phyloP scores from a whole-genome alignment of 2,113 vertebrate species.

The Anolis sagrei region DNA sequence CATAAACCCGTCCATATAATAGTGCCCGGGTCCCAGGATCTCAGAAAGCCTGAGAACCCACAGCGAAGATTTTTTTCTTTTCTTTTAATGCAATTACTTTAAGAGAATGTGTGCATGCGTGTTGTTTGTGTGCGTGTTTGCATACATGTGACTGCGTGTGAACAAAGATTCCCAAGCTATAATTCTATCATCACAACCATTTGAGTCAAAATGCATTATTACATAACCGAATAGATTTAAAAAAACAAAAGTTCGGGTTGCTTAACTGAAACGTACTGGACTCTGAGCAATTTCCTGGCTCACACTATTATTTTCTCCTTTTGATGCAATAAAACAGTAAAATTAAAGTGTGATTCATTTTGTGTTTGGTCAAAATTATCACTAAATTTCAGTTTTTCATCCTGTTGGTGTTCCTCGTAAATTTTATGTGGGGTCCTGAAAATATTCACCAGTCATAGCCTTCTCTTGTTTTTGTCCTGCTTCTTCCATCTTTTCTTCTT shows the following conservation, averaged over 20 bases:
- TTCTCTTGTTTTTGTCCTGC: background rate
- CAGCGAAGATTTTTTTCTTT: constrained; percentile 3
- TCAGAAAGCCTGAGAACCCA: constrained; percentile 54
- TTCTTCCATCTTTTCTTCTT: background rate
- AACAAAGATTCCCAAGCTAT: background rate
- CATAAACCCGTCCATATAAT: constrained; percentile 67
- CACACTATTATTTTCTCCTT: background rate
- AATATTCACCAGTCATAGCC: background rate
- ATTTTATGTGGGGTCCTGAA: background rate
- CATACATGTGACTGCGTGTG: background rate
- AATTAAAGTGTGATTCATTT: background rate
- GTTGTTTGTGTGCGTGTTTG: background rate
- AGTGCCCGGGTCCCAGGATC: constrained; percentile 62
- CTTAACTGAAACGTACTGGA: background rate
- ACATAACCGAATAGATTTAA: background rate
- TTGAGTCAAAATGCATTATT: background rate
- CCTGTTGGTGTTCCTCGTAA: background rate
- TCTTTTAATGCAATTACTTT: constrained; percentile 17
- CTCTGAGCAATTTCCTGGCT: background rate
- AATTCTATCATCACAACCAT: background rate
- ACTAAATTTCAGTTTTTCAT: too few relatives aligned
- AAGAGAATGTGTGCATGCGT: background rate
- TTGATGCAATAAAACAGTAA: background rate
- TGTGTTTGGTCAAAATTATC: background rate
- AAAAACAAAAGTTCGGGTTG: background rate